These are phyloP conservation scores for human (Homo sapiens) DNA, from an alignment of 2,113 vertebrate genomes.

Conservation along the genomic window GRCh38 chr6:39518501-39519000, in stretches of 20 bases:
- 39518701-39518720: not conserved
- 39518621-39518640: not conserved
- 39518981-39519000: not conserved
- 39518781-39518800: not conserved
- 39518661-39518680: not conserved
- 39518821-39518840: not conserved
- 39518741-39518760: not conserved
- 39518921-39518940: not conserved
- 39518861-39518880: not conserved
- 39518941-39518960: not conserved
- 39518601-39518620: not conserved
- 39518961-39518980: not conserved
- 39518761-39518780: not conserved
- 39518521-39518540: not conserved
- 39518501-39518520: not conserved
- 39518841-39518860: not conserved
- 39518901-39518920: not conserved
- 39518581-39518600: not conserved
- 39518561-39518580: not conserved
- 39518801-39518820: not conserved
- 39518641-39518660: not conserved
- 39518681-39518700: not conserved
- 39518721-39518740: not conserved
- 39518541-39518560: not conserved
- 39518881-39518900: not conserved